phyloP scores from a whole-genome alignment of 2,888 invertebrate species.

The Eupithecia abbreviata region DNA sequence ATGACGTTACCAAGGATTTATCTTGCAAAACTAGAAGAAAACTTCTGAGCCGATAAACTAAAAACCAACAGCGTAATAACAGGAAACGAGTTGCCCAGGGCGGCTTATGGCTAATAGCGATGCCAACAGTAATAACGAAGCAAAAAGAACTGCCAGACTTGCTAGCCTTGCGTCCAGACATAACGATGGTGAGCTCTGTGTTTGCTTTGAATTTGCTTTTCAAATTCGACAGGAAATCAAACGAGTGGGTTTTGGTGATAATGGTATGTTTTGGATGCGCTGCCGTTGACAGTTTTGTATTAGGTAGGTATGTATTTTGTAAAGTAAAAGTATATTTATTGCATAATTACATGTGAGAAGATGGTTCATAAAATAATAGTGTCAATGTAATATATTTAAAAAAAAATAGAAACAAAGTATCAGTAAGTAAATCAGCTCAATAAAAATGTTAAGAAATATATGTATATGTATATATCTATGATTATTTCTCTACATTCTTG shows the following conservation, averaged over 20 bases:
- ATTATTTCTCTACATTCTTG: too few relatives aligned
- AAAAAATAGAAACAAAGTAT: too few relatives aligned
- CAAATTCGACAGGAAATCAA: background rate
- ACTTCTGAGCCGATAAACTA: background rate
- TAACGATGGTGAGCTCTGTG: background rate
- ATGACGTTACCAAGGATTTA: background rate
- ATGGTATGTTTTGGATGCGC: background rate
- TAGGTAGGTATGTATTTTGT: background rate
- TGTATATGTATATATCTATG: too few relatives aligned
- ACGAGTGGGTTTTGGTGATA: background rate
- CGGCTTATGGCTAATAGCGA: slow-evolving; percentile 1
- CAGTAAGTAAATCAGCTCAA: too few relatives aligned
- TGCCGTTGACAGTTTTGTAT: background rate
- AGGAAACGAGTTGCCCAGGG: background rate
- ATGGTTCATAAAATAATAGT: too few relatives aligned
- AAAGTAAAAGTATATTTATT: too few relatives aligned
- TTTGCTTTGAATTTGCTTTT: slow-evolving; percentile 5
- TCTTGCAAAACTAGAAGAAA: background rate
- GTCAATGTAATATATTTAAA: too few relatives aligned
- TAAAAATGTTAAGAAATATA: too few relatives aligned
- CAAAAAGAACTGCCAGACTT: slow-evolving; percentile 3
- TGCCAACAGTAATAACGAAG: slow-evolving; percentile 4
- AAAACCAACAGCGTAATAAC: background rate
- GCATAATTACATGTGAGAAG: too few relatives aligned
- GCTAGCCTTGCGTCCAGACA: slow-evolving; percentile 13